Conservation (phyloP, 2,888 invertebrate species). For the Trissolcus brochymenae region DNA sequence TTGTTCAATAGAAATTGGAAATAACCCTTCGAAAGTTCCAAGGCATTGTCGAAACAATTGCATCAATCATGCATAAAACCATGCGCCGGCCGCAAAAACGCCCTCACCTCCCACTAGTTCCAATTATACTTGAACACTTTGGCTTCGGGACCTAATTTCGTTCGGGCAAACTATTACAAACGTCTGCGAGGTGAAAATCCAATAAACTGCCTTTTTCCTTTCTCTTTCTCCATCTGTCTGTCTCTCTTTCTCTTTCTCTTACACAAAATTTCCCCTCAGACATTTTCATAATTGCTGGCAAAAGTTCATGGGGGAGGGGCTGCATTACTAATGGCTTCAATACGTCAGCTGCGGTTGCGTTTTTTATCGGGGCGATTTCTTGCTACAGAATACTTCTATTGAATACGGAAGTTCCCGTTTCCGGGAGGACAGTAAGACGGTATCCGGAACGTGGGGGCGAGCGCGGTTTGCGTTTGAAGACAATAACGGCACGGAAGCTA, state of each 20-base stretch:
- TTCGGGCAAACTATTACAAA: neutral
- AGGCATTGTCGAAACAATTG: neutral
- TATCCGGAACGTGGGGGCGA: constrained; percentile 39
- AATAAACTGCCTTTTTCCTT: constrained; percentile 8
- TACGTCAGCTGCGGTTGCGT: constrained; percentile 28
- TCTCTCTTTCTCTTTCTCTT: no score
- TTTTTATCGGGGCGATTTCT: constrained; percentile 46
- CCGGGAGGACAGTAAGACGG: constrained; percentile 54
- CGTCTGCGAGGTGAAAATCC: constrained; percentile 3
- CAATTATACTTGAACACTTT: constrained; percentile 6
- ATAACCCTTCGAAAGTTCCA: neutral
- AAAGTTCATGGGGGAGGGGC: constrained; percentile 32
- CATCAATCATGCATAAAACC: constrained; percentile 6
- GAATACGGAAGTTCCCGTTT: constrained; percentile 58
- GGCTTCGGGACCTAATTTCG: neutral
- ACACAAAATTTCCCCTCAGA: neutral
- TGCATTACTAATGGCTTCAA: constrained; percentile 36
- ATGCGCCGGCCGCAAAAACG: neutral
- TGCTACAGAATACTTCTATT: constrained; percentile 49
- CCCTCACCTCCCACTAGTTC: neutral
- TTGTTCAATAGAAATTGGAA: neutral
- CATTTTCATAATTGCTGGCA: constrained; percentile 23
- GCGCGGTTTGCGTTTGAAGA: constrained; percentile 52
- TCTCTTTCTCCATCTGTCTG: neutral
- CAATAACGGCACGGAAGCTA: constrained; percentile 55